Evolutionary conservation across 2,888 invertebrate genomes (phyloP).

Genomic region (Patella ulyssiponensis): DNA sequence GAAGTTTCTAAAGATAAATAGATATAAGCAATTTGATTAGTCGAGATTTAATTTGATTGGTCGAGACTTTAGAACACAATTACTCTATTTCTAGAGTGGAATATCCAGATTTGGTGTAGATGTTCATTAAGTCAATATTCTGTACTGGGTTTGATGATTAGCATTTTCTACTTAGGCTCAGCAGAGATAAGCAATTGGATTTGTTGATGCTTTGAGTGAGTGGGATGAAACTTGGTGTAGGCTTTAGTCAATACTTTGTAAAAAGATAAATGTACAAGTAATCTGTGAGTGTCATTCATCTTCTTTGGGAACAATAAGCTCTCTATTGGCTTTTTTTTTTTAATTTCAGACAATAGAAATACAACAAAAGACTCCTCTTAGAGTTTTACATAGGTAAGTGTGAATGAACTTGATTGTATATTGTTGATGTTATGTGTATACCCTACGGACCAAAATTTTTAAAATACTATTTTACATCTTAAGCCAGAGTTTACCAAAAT

Average conservation of each 20-base stretch:
- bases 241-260: background rate
- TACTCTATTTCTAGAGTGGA: no score
- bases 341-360: constrained; percentile 75
- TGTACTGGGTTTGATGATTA: background rate
- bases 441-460: background rate
- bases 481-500: no score
- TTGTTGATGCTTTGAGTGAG: background rate
- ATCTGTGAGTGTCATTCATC: background rate
- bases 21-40: no score
- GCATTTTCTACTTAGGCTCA: no score
- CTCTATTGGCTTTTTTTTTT: constrained; percentile 13
- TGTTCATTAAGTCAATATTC: background rate
- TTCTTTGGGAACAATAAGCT: background rate
- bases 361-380: constrained; percentile 88
- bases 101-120: no score
- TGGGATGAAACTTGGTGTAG: background rate
- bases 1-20: no score
- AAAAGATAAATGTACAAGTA: no score
- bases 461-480: background rate
- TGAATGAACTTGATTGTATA: background rate
- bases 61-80: no score
- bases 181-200: no score
- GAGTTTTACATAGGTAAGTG: constrained; percentile 84
- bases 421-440: background rate
- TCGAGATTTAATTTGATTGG: no score